Percentiles rank a stretch among this genome's conserved stretches.
Conservation (phyloP, 92 coral and sea anemone genomes). For the Isaurus tuberculatus region DNA sequence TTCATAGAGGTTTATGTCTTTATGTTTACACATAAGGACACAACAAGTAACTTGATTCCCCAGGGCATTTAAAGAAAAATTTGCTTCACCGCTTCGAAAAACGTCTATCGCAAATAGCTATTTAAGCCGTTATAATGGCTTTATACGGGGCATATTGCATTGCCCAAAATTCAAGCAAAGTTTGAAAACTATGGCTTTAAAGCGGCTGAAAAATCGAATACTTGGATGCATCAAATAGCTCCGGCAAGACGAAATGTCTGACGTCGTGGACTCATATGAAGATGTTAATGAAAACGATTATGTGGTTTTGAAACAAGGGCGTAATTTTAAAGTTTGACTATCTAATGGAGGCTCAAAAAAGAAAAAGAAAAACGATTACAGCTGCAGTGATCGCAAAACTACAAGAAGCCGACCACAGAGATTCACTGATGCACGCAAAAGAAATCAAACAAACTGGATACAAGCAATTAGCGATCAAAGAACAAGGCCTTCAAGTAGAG, state of each 20-base stretch:
- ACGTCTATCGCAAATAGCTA: slow-evolving; percentile 1
- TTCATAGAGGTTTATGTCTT: slow-evolving; percentile 13
- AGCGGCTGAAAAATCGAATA: neutral
- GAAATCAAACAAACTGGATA: slow-evolving; percentile 32
- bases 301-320: slow-evolving; percentile 42
- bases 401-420: slow-evolving; percentile 54
- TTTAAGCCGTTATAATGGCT: neutral
- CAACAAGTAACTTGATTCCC: slow-evolving; percentile 22
- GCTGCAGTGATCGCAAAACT: slow-evolving; percentile 55
- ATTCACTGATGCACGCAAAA: slow-evolving; percentile 11
- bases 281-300: slow-evolving; percentile 66
- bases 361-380: slow-evolving; percentile 39
- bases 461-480: slow-evolving; percentile 3
- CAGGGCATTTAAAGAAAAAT: slow-evolving; percentile 34
- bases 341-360: neutral
- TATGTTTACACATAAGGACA: slow-evolving; percentile 20
- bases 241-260: neutral
- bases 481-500: slow-evolving; percentile 6
- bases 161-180: neutral
- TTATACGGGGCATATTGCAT: neutral
- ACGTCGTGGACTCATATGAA: slow-evolving; percentile 4
- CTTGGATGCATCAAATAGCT: neutral
- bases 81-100: neutral
- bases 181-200: neutral
- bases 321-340: neutral